Evolutionary conservation across 2,888 invertebrate genomes (phyloP).

Genomic region (Tillus elongatus): DNA sequence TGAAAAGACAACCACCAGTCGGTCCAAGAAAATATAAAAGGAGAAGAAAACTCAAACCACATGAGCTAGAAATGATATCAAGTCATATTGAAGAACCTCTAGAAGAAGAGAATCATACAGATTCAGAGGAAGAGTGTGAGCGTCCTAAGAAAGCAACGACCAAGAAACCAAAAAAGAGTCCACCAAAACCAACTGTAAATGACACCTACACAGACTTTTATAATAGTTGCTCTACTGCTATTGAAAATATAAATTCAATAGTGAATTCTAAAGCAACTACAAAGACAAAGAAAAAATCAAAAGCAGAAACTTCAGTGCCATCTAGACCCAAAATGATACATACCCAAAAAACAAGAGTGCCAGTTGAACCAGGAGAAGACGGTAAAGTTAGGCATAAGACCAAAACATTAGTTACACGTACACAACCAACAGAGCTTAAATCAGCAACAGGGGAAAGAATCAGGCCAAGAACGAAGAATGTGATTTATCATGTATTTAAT

Average conservation of each 20-base stretch:
- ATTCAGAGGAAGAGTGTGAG: slow-evolving; percentile 32
- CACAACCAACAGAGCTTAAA: slow-evolving; percentile 44
- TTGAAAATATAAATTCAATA: slow-evolving; percentile 44
- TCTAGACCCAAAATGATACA: slow-evolving; percentile 69
- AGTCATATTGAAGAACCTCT: slow-evolving; percentile 27
- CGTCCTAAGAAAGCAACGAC: slow-evolving; percentile 26
- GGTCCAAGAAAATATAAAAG: slow-evolving; percentile 69
- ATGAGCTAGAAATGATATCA: slow-evolving; percentile 46
- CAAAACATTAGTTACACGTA: slow-evolving; percentile 49
- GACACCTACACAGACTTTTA: slow-evolving; percentile 43
- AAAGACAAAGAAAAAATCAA: slow-evolving; percentile 34
- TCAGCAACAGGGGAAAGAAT: slow-evolving; percentile 44
- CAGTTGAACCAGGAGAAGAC: slow-evolving; percentile 46
- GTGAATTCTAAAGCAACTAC: slow-evolving; percentile 38
- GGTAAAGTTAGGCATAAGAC: slow-evolving; percentile 49
- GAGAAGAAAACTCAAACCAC: slow-evolving; percentile 63
- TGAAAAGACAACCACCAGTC: slow-evolving; percentile 68
- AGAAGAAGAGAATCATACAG: slow-evolving; percentile 32
- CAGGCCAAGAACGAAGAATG: slow-evolving; percentile 56
- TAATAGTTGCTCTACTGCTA: slow-evolving; percentile 43
- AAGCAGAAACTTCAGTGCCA: slow-evolving; percentile 36
- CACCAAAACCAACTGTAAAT: slow-evolving; percentile 26
- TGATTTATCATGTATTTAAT: slow-evolving; percentile 50
- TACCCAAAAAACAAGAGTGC: slow-evolving; percentile 55
- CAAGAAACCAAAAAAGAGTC: slow-evolving; percentile 37